Evolutionary conservation across 1,140 invertebrate species (phyloP), one percentile per base, ranked within the genome.

Genomic region (Zaprionus taronus): DNA sequence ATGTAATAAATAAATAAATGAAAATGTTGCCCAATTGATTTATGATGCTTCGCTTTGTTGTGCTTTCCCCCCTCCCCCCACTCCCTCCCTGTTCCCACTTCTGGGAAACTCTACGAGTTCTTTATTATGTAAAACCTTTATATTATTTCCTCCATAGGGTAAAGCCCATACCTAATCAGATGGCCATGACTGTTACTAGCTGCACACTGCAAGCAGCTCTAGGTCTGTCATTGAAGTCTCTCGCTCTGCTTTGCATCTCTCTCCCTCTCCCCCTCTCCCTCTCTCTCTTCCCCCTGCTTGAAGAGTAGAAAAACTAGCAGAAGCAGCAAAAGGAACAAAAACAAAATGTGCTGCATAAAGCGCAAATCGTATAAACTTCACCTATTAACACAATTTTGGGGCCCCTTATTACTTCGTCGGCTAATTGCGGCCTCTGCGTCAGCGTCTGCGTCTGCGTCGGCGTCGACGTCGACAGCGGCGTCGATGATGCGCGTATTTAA

Each of bases 341-440:
- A 70, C 26, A 41, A 61, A 61, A 61, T 24, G 26, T 56, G 66
- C 71, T 69, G 58, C 57, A 60, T 61, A 55, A 56, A 63, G 61
- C 69, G 47, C 70, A 66, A 83, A 74, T 64, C 65, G 51, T 77
- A 81, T 85, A 85, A 85, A 85, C 83, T 85, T 85, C 83, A 85
- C 83, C 83, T 77, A 85, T 86, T 85, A 86, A 85, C 83, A 85
- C 83, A 86, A 65, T 86, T 85, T 82, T 0, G 31, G 17, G 17
- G 70, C 67, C 70, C 81, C 81, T 72, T 62, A 63, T 71, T 34
- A 58, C 28, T n/a, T 3, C n/a, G 15, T n/a, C 2, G 44, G 17
- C 28, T 34, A 20, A n/a, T 41, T 34, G 31, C 31, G 31, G 31
- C 24, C 24, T 22, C 22, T 22, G 20, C 20, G 1, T 24, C 24